These are phyloP conservation scores for Drosophila repletoides DNA, from an alignment of 1,140 invertebrate species.

Conservation along the genomic window DNA sequence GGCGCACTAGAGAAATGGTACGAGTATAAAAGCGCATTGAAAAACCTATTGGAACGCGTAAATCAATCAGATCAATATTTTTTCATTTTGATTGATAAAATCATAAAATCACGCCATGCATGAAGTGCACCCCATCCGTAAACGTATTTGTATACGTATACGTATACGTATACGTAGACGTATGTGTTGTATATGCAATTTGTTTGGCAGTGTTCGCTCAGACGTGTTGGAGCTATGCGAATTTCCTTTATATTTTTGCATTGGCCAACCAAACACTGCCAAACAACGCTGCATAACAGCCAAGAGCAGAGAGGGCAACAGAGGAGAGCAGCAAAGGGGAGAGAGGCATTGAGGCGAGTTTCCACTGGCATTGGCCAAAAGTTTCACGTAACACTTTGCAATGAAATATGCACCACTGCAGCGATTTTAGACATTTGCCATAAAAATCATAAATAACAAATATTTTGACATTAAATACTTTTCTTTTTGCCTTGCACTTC, in stretches of 20 bases:
- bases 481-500: background rate
- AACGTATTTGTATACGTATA: background rate
- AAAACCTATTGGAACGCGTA: conserved; percentile 26
- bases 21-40: background rate
- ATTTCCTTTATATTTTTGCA: conserved; percentile 27
- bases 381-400: conserved; percentile 53
- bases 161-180: background rate
- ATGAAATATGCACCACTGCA: conserved; percentile 69
- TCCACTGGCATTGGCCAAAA: conserved; percentile 44
- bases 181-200: conserved; percentile 16
- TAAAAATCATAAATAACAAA: conserved; percentile 62
- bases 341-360: background rate
- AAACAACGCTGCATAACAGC: conserved; percentile 2
- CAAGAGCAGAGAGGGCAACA: background rate
- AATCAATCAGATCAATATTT: conserved; percentile 56
- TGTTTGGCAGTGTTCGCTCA: conserved; percentile 24
- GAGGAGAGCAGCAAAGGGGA: background rate
- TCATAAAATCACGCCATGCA: conserved; percentile 48
- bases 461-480: conserved; percentile 39
- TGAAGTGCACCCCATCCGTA: conserved; percentile 14
- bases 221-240: conserved; percentile 28
- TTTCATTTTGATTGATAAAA: conserved; percentile 55
- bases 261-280: conserved; percentile 13
- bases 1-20: background rate
- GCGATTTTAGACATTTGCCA: conserved; percentile 53